Base-by-base conservation (phyloP, 1,140 invertebrate genomes). In the Drosophila leontia region DNA sequence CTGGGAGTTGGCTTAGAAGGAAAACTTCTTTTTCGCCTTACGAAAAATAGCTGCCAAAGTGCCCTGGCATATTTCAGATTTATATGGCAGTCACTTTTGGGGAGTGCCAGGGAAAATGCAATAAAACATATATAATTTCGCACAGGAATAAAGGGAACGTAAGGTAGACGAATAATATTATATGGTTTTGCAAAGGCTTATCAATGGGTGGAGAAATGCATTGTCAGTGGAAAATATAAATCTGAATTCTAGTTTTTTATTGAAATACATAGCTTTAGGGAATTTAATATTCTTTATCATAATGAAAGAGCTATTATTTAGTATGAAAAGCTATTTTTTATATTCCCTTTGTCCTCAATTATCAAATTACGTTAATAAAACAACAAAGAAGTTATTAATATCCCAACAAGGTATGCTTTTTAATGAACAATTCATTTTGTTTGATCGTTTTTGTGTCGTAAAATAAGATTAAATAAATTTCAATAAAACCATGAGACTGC, bases 41-140 rank as follows among this genome's bases (percentile, higher is more conserved):
- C 39, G 37, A 23, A 47, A 64, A n/a, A 37, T 23, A 55, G 42
- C 48, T 48, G 37, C 32, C 42, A 75, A 75, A 77, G 62, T 55
- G 56, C 17, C 56, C 57, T 67, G 50, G 74, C 62, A 69, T 77
- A 77, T 77, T 61, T 69, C 74, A 60, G 50, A 77, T 57, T 77
- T 77, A 61, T 69, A 70, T n/a, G 13, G 3, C 74, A 19, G 48
- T 8, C 64, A 69, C 75, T 61, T 75, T 75, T 63, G 41, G 50
- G 62, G 53, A 67, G 17, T 3, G 12, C 3, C 50, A 12, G 12
- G 29, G 32, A 57, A 65, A 64, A 76, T 41, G 42, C 51, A 76
- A 75, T 76, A 72, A 72, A 51, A 59, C 68, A 51, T 63, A 29
- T 44, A 29, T 39, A 29, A 44, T 45, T 47, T 45, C 53, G 15